phyloP scores from a whole-genome alignment of 2,888 invertebrate genomes.

The Thera obeliscata region DNA sequence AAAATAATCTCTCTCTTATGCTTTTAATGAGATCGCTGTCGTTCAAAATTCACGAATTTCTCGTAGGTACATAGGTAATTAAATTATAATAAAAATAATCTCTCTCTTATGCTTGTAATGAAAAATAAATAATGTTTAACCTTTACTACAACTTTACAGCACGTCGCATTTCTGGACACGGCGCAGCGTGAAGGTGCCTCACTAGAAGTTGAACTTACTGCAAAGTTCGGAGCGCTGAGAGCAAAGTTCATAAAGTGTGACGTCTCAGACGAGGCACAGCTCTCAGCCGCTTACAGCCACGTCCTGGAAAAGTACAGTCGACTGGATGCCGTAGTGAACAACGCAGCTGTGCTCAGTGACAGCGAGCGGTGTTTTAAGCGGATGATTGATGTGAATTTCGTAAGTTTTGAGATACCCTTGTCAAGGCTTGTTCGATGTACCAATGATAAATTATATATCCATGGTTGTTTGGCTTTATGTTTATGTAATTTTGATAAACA shows the following conservation, averaged over 20 bases:
- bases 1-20: too few species aligned
- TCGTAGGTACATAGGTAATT: too few species aligned
- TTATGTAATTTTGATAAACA: too few species aligned
- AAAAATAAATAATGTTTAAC: too few species aligned
- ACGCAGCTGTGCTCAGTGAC: constrained; percentile 63
- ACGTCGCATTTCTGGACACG: constrained; percentile 73
- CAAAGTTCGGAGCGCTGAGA: constrained; percentile 71
- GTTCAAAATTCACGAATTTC: too few species aligned
- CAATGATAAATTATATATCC: too few species aligned
- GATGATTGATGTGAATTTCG: constrained; percentile 74
- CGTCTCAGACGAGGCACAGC: constrained; percentile 64
- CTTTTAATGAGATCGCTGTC: too few species aligned
- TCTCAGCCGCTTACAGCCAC: constrained; percentile 63
- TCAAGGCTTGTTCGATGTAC: background rate
- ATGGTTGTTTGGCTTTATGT: too few species aligned
- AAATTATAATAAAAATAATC: too few species aligned
- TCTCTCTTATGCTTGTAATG: too few species aligned
- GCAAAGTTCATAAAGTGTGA: constrained; percentile 79
- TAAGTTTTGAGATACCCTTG: constrained; percentile 37
- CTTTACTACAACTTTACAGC: constrained; percentile 55
- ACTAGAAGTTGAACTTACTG: constrained; percentile 64
- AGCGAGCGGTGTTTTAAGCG: constrained; percentile 55
- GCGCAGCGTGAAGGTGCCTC: constrained; percentile 64
- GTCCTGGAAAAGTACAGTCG: constrained; percentile 70
- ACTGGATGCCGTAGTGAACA: constrained; percentile 72